Conservation (phyloP, 92 coral and sea anemone species). For the Diadumene lineata region DNA sequence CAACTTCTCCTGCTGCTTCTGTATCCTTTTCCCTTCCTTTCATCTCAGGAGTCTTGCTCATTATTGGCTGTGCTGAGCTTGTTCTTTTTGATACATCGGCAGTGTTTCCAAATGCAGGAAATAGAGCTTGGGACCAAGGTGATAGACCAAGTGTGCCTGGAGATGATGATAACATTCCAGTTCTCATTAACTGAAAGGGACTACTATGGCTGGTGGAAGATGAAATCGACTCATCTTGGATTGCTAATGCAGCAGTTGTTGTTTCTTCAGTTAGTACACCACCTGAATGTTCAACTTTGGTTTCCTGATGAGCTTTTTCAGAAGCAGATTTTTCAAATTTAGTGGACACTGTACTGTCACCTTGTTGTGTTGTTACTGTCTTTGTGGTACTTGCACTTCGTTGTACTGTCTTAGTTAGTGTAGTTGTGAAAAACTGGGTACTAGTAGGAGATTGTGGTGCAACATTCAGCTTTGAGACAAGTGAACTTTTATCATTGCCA, state of each 20-base stretch:
- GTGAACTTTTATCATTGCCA: not conserved
- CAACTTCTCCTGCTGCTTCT: conserved; percentile 8
- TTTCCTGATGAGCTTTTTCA: conserved; percentile 5
- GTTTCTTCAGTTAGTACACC: conserved; percentile 19
- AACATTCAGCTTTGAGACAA: not conserved
- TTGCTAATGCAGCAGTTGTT: not conserved
- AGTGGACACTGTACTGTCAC: not conserved
- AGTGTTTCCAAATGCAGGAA: not conserved
- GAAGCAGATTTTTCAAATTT: conserved; percentile 5
- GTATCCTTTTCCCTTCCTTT: not conserved
- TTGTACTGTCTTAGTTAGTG: not conserved
- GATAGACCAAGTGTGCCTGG: too few relatives aligned
- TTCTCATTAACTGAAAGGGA: not conserved
- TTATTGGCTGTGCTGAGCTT: not conserved
- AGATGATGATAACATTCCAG: not conserved
- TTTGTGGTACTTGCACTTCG: not conserved
- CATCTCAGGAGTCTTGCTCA: not conserved
- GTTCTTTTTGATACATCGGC: not conserved
- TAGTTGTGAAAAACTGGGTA: not conserved
- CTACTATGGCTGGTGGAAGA: conserved; percentile 10
- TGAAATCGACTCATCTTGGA: conserved; percentile 19
- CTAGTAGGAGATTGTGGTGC: not conserved
- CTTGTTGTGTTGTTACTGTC: conserved; percentile 16
- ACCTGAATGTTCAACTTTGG: conserved; percentile 2
- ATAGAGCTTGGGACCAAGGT: too few relatives aligned